Percentiles rank a stretch among this genome's conserved stretches.
phyloP scores from a whole-genome alignment of 2,888 invertebrate genomes.

The Noctua comes region DNA sequence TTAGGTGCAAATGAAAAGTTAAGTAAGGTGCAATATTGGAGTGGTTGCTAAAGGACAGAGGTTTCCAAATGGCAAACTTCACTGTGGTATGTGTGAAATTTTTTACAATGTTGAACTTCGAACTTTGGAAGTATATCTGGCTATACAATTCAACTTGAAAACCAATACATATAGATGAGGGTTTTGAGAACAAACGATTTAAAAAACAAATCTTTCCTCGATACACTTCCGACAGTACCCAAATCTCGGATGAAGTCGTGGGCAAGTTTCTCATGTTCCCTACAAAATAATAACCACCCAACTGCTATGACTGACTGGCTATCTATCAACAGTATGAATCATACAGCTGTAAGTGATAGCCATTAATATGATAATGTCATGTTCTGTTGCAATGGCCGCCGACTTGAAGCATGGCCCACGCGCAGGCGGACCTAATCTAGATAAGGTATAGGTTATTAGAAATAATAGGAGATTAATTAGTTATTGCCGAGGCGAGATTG shows the following conservation, averaged over 20 bases:
- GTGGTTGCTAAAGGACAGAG: neutral
- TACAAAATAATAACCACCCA: neutral
- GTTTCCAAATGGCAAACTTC: neutral
- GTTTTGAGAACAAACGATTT: neutral
- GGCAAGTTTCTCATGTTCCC: neutral
- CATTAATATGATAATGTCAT: conserved; percentile 63
- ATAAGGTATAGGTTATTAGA: conserved; percentile 24
- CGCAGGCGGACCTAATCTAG: conserved; percentile 51
- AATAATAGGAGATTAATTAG: conserved; percentile 20
- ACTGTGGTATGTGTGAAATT: neutral
- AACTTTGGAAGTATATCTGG: neutral
- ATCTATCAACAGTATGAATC: conserved; percentile 46
- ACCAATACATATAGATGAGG: neutral
- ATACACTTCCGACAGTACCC: neutral
- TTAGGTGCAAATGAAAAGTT: neutral
- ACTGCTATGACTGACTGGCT: neutral
- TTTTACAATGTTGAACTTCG: neutral
- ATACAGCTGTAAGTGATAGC: conserved; percentile 41
- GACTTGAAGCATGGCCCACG: conserved; percentile 53
- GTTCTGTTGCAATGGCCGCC: conserved; percentile 54
- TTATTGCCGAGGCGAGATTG: conserved; percentile 4
- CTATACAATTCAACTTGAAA: neutral
- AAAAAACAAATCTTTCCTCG: neutral
- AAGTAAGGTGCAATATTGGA: neutral
- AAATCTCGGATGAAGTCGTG: neutral